Percentiles rank a stretch among this genome's conserved stretches.
Evolutionary conservation across 2,888 invertebrate species (phyloP).

Genomic region (Phlogophora meticulosa): DNA sequence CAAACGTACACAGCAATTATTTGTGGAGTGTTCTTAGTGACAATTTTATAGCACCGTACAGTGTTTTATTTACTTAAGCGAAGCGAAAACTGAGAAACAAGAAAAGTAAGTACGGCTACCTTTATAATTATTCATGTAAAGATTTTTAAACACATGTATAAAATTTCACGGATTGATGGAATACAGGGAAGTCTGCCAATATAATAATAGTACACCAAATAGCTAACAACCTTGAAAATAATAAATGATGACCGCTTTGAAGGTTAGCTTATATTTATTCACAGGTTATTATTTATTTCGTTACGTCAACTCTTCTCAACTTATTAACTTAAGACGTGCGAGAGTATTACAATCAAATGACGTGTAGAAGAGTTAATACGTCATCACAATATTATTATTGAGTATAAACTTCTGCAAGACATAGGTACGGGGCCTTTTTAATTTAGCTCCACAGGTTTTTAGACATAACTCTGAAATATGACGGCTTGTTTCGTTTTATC

Average conservation of each 20-base stretch:
- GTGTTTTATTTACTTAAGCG: not conserved
- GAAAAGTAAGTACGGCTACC: constrained; percentile 53
- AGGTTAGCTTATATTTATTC: constrained; percentile 15
- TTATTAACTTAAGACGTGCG: too few species aligned
- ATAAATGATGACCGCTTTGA: constrained; percentile 34
- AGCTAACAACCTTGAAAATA: constrained; percentile 50
- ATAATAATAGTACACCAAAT: constrained; percentile 38
- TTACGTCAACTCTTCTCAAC: constrained; percentile 15
- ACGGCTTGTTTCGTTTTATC: too few species aligned
- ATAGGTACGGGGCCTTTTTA: too few species aligned
- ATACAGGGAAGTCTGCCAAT: constrained; percentile 41
- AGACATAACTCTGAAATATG: too few species aligned
- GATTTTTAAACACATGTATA: constrained; percentile 1
- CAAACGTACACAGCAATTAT: constrained; percentile 30
- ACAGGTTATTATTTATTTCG: constrained; percentile 33
- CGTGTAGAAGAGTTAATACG: too few species aligned
- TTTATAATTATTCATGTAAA: constrained; percentile 3
- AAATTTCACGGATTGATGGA: constrained; percentile 26
- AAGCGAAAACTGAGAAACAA: constrained; percentile 20
- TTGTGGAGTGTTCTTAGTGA: constrained; percentile 8
- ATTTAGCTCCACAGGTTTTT: too few species aligned
- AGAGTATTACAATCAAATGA: too few species aligned
- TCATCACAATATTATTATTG: too few species aligned
- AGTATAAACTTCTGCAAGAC: too few species aligned
- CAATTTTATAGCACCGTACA: not conserved